phyloP scores from a whole-genome alignment of 2,888 invertebrate species.

The Neelides folsomi region DNA sequence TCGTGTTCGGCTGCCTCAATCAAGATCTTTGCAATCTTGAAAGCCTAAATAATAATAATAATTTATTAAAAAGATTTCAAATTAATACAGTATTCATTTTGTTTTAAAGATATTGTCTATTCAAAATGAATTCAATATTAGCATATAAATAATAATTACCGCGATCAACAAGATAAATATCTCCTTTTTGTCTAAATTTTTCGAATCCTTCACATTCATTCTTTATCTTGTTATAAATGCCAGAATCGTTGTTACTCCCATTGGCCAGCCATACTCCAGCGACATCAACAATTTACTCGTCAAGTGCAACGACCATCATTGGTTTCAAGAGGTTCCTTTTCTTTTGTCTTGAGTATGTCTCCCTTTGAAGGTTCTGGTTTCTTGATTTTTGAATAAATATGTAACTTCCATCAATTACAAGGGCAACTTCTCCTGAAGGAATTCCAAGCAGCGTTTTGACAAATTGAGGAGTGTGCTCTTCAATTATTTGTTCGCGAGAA shows the following conservation, averaged over 20 bases:
- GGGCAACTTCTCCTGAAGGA: background rate
- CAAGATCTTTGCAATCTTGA: background rate
- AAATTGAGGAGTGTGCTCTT: too few species aligned
- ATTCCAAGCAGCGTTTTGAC: background rate
- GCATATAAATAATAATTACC: too few species aligned
- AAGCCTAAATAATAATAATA: background rate
- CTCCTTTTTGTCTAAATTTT: too few species aligned
- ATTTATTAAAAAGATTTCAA: too few species aligned
- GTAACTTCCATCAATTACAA: slow-evolving; percentile 6
- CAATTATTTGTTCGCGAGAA: too few species aligned
- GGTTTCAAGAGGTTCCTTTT: slow-evolving; percentile 4
- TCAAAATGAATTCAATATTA: too few species aligned
- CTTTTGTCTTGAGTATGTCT: slow-evolving; percentile 5
- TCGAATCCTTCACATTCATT: too few species aligned
- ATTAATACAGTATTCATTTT: too few species aligned
- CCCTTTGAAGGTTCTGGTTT: slow-evolving; percentile 1
- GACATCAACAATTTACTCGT: slow-evolving; percentile 4
- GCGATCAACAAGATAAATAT: too few species aligned
- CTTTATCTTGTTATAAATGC: slow-evolving; percentile 1
- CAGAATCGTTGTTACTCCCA: slow-evolving; percentile 3
- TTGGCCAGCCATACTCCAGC: background rate
- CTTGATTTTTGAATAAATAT: slow-evolving; percentile 4
- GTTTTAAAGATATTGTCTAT: too few species aligned
- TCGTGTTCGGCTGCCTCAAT: background rate
- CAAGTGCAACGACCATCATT: slow-evolving; percentile 2